These are phyloP conservation scores for Eidolon dupreanum DNA, from an alignment of 2,797 vertebrate genomes.

Conservation along the genomic window DNA sequence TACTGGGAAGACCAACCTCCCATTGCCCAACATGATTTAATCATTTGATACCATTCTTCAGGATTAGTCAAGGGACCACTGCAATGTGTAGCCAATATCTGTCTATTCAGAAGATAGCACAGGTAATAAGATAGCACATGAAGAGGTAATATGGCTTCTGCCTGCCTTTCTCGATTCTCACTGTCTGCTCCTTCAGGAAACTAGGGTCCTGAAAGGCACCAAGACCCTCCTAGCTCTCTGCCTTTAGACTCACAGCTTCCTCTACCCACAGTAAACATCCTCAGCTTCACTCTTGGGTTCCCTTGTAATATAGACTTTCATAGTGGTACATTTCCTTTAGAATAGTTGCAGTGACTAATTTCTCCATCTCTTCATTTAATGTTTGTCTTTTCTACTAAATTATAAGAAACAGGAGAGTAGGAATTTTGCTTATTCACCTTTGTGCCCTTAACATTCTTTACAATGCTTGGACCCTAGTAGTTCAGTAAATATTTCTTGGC, in stretches of 20 bases:
- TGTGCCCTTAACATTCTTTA: neutral
- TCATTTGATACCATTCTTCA: neutral
- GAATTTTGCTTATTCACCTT: neutral
- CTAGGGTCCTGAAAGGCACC: neutral
- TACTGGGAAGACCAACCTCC: too few relatives aligned
- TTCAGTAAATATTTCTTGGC: neutral
- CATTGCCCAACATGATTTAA: neutral
- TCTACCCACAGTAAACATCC: neutral
- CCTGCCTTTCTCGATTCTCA: neutral
- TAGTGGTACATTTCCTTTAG: neutral
- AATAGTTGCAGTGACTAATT: neutral
- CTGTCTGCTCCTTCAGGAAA: neutral
- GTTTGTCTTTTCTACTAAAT: neutral
- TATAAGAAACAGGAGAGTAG: neutral
- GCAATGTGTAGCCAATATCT: neutral
- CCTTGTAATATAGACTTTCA: neutral
- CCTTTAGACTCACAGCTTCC: neutral
- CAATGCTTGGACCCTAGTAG: neutral
- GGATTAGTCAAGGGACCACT: neutral
- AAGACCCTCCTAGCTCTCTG: neutral
- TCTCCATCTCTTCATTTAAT: neutral
- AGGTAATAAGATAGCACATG: neutral
- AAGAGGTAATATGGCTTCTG: neutral
- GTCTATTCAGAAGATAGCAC: neutral
- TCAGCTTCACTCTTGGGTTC: neutral